Evolutionary conservation across 2,797 vertebrate species (phyloP).

Genomic region (Champsocephalus esox): DNA sequence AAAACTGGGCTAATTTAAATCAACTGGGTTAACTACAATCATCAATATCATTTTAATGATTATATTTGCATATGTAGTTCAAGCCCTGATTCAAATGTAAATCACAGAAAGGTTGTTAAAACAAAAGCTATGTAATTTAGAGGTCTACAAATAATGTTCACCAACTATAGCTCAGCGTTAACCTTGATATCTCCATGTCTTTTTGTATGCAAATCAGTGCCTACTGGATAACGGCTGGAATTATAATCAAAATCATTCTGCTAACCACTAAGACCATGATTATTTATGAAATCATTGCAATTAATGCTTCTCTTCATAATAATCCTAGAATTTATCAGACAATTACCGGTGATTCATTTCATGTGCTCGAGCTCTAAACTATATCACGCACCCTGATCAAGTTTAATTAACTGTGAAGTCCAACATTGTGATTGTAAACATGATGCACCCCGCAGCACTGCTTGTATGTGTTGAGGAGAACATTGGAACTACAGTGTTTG

Average conservation of each 20-base stretch:
- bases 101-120: background rate
- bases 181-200: background rate
- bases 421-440: constrained; percentile 15
- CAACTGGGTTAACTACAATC: background rate
- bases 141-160: background rate
- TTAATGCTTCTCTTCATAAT: constrained; percentile 8
- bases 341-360: constrained; percentile 25
- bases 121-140: background rate
- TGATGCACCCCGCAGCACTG: constrained; percentile 2
- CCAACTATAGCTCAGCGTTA: background rate
- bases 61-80: background rate
- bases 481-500: background rate
- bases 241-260: background rate
- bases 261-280: background rate
- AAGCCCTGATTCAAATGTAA: background rate
- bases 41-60: background rate
- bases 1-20: background rate
- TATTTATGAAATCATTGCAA: constrained; percentile 3
- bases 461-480: background rate
- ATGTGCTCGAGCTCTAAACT: constrained; percentile 24
- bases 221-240: background rate
- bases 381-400: constrained; percentile 24
- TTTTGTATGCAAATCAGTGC: background rate
- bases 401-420: constrained; percentile 41
- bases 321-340: constrained; percentile 25